Base-by-base conservation (phyloP, 2,888 invertebrate genomes). In the Pteria penguin region DNA sequence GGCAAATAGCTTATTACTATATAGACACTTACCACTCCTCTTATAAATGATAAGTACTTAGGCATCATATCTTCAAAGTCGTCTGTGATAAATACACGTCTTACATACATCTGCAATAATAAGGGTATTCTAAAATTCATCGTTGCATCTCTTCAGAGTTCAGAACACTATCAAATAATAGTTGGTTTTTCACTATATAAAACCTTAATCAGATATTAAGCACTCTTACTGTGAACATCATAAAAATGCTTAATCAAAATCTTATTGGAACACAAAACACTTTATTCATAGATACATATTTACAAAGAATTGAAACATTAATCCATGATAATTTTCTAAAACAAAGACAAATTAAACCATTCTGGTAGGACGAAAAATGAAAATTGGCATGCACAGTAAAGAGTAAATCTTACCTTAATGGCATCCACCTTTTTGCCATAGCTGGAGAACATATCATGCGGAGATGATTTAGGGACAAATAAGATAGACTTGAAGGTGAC, bases 11-110 rank as follows among this genome's bases (percentile, higher is more conserved):
- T n/a, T n/a, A n/a, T n/a, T n/a, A n/a, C n/a, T n/a, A n/a, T n/a
- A n/a, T n/a, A n/a, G n/a, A n/a, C 52, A 89, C 90, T 82, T 75
- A 92, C 99, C 84, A 99, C 96, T 87, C 99, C 99, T 73, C 96
- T 95, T 78, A 99, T 95, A 93, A 99, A 99, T 84, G 95, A 95
- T 86, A 99, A 94, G 93, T 98, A 99, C 92, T 96, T 98, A 83
- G 99, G 99, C 96, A 99, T 97, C 96, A 99, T 97, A 91, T 99
- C 99, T 92, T 97, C 97, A 94, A 99, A 99, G 93, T 99, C 98
- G 92, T 99, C 99, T 8, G 99, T 99, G 93, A 99, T 99, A 94
- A 99, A 99, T 22, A 99, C 99, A 79, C 99, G 95, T 77, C 99
- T 95, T 72, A 99, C 99, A 93, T 97, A 99, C 79, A 99, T 94